Evolutionary conservation across 2,797 vertebrate species (phyloP).

Genomic region (Pitangus sulphuratus): DNA sequence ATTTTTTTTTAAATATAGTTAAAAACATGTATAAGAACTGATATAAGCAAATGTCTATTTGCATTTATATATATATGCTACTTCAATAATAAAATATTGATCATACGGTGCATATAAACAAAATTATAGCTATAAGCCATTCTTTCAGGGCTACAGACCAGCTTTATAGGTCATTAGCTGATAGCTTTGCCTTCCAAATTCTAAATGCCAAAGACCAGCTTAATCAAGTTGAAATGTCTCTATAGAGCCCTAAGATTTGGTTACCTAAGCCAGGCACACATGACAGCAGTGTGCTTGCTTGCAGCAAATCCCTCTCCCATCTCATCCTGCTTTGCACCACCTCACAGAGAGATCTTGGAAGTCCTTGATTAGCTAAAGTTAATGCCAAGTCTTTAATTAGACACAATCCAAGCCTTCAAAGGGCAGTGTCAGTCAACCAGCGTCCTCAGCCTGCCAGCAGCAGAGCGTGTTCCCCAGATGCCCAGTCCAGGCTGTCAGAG

Average conservation of each 20-base stretch:
- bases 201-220: neutral
- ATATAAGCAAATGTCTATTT: neutral
- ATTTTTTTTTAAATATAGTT: neutral
- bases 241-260: neutral
- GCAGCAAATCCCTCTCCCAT: neutral
- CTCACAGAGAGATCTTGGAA: neutral
- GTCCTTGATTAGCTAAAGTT: neutral
- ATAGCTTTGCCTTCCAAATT: neutral
- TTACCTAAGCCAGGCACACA: neutral
- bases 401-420: neutral
- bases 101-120: neutral
- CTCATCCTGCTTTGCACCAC: neutral
- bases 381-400: neutral
- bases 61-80: neutral
- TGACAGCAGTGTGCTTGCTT: neutral
- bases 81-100: neutral
- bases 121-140: neutral
- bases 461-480: fast-evolving
- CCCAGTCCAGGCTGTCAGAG: neutral
- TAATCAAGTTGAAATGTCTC: neutral
- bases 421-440: neutral
- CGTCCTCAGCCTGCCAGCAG: neutral
- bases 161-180: neutral
- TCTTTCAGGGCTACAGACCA: neutral
- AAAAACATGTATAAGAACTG: neutral